Percentiles rank a stretch among this genome's conserved stretches.
Evolutionary conservation across 2,888 invertebrate genomes (phyloP).

Genomic region (Drosophila neonasuta): DNA sequence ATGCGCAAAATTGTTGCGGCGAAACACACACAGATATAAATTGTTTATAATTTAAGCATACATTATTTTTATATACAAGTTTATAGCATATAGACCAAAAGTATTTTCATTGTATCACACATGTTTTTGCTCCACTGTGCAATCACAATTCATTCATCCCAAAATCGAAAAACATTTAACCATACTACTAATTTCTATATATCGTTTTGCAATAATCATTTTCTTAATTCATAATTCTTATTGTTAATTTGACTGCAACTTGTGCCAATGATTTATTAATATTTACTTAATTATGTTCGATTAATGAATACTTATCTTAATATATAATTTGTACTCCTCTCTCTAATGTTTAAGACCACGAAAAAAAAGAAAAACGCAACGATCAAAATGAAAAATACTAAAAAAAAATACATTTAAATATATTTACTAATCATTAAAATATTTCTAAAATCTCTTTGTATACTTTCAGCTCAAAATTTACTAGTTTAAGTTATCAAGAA

Average conservation of each 20-base stretch:
- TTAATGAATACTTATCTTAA: constrained; percentile 53
- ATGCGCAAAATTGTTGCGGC: constrained; percentile 36
- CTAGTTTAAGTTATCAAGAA: constrained; percentile 55
- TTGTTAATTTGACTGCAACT: constrained; percentile 80
- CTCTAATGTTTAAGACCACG: constrained; percentile 41
- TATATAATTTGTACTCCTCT: constrained; percentile 30
- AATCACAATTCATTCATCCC: constrained; percentile 33
- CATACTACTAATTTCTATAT: constrained; percentile 18
- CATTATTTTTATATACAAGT: constrained; percentile 17
- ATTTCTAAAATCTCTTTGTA: constrained; percentile 70
- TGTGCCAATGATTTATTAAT: constrained; percentile 80
- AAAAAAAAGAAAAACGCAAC: constrained; percentile 26
- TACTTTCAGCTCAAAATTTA: constrained; percentile 80
- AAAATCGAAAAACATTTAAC: constrained; percentile 21
- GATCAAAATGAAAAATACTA: constrained; percentile 30
- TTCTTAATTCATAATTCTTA: constrained; percentile 41
- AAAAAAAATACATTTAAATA: constrained; percentile 31
- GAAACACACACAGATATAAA: constrained; percentile 12
- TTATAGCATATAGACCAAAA: constrained; percentile 50
- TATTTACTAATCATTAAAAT: constrained; percentile 59
- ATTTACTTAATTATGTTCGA: constrained; percentile 50
- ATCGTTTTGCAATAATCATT: constrained; percentile 44
- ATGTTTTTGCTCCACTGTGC: constrained; percentile 36
- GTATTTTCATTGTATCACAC: constrained; percentile 51
- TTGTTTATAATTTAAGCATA: constrained; percentile 36